Percentiles rank a stretch among this genome's conserved stretches.
Conservation (phyloP, 2,888 invertebrate species). For the Patella depressa region DNA sequence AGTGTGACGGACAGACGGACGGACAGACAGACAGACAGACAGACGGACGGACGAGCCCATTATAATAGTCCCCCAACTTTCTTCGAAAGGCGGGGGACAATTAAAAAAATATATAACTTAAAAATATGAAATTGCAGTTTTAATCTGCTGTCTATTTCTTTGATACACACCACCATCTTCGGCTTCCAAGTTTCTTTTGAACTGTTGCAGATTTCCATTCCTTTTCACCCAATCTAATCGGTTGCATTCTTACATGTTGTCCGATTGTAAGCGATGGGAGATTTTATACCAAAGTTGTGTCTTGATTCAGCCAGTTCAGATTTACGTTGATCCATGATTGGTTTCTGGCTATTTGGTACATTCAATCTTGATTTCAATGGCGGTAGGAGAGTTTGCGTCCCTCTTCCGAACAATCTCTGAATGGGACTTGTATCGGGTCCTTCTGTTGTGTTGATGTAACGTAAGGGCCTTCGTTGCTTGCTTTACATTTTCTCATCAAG, state of each 20-base stretch:
- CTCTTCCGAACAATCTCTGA: background rate
- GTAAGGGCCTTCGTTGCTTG: constrained; percentile 14
- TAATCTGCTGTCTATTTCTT: background rate
- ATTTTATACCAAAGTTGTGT: background rate
- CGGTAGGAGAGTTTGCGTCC: background rate
- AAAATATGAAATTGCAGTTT: no score
- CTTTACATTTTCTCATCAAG: constrained; percentile 18
- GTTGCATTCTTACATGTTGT: background rate
- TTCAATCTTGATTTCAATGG: background rate
- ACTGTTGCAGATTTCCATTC: background rate
- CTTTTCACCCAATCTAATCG: background rate
- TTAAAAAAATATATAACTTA: no score
- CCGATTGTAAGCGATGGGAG: background rate
- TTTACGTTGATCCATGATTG: background rate
- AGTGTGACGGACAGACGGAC: no score
- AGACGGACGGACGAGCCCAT: no score
- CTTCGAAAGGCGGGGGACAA: no score
- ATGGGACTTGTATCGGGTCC: background rate
- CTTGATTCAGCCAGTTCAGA: background rate
- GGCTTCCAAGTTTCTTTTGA: background rate
- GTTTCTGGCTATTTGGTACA: background rate
- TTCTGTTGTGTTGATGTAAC: constrained; percentile 15
- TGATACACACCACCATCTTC: background rate
- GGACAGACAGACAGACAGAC: no score
- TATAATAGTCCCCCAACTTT: no score